Evolutionary conservation across 2,113 vertebrate genomes (phyloP).

Genomic region (Pedetes capensis): DNA sequence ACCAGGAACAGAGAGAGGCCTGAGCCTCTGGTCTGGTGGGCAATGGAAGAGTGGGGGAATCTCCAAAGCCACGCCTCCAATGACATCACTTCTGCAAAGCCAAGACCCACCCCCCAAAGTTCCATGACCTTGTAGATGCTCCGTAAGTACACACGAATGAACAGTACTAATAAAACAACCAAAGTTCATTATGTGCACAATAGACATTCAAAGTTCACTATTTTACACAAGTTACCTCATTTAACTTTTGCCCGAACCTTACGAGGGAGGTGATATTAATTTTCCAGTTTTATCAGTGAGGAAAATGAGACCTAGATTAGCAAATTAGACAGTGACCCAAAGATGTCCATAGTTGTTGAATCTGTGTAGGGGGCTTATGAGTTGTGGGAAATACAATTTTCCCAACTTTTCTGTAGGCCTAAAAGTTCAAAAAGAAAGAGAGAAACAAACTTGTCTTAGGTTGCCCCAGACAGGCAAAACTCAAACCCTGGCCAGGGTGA

Average conservation of each 20-base stretch:
- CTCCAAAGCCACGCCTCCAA: no score
- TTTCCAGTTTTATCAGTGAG: not conserved
- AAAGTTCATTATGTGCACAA: not conserved
- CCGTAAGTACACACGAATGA: no score
- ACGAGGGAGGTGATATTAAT: not conserved
- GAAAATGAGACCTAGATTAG: not conserved
- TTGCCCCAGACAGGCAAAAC: not conserved
- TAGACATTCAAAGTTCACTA: not conserved
- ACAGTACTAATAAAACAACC: no score
- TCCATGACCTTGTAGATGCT: no score
- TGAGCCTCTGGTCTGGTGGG: no score
- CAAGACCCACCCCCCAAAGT: no score
- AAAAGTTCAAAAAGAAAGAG: not conserved
- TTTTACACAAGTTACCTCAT: not conserved
- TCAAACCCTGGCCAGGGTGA: not conserved
- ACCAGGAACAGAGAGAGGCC: no score
- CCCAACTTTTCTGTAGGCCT: not conserved
- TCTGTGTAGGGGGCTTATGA: not conserved
- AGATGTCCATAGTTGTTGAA: not conserved
- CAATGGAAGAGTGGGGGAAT: no score
- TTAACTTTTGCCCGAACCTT: not conserved
- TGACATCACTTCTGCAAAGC: no score
- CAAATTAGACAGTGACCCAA: not conserved
- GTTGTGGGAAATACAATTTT: no score
- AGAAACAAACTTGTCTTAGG: not conserved